Percentiles rank a stretch among this genome's conserved stretches.
These are phyloP conservation scores for Muntiacus reevesi DNA, from an alignment of 2,113 vertebrate genomes.

Conservation along the genomic window DNA sequence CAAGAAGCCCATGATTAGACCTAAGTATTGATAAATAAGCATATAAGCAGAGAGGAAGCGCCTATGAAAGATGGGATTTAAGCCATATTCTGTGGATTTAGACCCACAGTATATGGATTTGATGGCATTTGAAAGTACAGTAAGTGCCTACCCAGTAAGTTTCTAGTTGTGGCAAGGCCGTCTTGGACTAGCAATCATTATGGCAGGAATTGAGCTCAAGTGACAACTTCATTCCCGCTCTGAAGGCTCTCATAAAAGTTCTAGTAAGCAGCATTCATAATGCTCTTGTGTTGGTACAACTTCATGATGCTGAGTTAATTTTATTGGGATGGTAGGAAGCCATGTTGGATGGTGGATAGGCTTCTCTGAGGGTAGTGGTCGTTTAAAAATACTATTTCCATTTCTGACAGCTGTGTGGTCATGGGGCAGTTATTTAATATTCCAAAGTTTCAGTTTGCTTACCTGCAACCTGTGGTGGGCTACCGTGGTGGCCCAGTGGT, in stretches of 20 bases:
- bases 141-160: neutral
- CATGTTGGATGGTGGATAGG: neutral
- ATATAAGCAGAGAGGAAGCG: neutral
- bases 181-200: neutral
- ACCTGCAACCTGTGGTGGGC: neutral
- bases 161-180: too few relatives aligned
- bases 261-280: neutral
- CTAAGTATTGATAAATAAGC: neutral
- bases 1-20: neutral
- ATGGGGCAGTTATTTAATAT: neutral
- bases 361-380: neutral
- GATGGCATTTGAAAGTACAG: neutral
- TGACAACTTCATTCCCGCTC: neutral
- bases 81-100: neutral
- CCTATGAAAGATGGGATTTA: neutral
- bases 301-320: neutral
- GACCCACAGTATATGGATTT: neutral
- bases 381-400: neutral
- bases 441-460: neutral
- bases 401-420: neutral
- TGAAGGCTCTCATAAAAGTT: neutral
- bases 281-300: neutral
- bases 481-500: neutral
- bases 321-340: neutral
- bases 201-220: neutral